Conservation (phyloP, 2,888 invertebrate species). For the Polydrusus cervinus region DNA sequence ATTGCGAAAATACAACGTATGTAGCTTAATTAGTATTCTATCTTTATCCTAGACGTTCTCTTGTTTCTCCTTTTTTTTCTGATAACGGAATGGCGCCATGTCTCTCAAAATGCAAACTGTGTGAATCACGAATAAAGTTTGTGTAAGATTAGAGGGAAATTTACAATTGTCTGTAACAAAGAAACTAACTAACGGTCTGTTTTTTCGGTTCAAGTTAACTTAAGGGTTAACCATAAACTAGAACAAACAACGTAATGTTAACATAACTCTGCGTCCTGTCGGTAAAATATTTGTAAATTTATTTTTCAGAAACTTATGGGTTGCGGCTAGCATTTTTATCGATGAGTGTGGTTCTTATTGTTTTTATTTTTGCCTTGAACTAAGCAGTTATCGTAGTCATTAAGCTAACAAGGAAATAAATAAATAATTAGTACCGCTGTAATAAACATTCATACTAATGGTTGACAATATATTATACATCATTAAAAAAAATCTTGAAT, state of each 20-base stretch:
- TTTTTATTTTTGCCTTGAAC: slow-evolving; percentile 22
- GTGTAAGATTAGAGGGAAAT: slow-evolving; percentile 19
- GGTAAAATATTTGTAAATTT: too few species aligned
- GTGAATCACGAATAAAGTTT: slow-evolving; percentile 22
- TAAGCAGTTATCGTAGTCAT: slow-evolving; percentile 6
- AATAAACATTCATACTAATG: slow-evolving; percentile 28
- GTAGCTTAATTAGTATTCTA: slow-evolving; percentile 31
- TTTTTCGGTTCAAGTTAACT: too few species aligned
- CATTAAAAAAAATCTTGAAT: slow-evolving; percentile 10
- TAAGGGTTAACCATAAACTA: too few species aligned
- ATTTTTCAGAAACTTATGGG: too few species aligned
- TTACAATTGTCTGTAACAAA: slow-evolving; percentile 8
- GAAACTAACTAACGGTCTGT: neutral
- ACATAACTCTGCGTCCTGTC: too few species aligned
- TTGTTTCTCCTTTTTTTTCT: slow-evolving; percentile 27
- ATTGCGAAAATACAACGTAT: slow-evolving; percentile 9
- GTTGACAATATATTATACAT: slow-evolving; percentile 22
- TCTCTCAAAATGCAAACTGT: slow-evolving; percentile 26
- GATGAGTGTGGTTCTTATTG: neutral
- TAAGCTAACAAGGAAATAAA: slow-evolving; percentile 33
- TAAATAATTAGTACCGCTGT: slow-evolving; percentile 24
- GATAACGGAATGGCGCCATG: slow-evolving; percentile 33
- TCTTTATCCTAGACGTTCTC: slow-evolving; percentile 21
- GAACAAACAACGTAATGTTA: too few species aligned
- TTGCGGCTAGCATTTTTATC: too few species aligned